Base-by-base conservation (phyloP, 2,113 vertebrate species). In the Thermophis baileyi region DNA sequence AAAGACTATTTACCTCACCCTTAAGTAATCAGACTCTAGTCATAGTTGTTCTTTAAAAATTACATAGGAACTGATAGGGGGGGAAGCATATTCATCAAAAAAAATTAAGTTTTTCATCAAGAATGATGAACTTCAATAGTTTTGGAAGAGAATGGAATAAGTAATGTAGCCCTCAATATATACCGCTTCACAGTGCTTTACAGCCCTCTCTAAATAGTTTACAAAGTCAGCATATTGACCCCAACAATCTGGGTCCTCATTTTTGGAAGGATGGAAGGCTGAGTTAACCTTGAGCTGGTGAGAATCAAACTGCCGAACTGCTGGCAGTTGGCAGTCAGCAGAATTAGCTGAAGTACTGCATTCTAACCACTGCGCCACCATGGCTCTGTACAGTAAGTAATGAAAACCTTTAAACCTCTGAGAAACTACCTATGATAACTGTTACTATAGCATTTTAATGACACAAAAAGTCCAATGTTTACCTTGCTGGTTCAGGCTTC, bases 401-500 rank as follows among this genome's bases (percentile, higher is more conserved):
- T 81, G 16, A 81, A 81, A 81, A 40, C 16, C 20, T 81, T 40
- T 81, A 20, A 81, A 22, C 18, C 18, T 44, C 18, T 44, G 3
- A 81, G 35, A 81, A 81, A 22, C 74, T 81, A 40, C 16, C 74
- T 9, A 44, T 20, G n/a, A 20, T 81, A 81, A 81, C 7, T 22
- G 6, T 74, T 74, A 74, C n/a, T 81, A 81, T 4, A 91, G 0
- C 0, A 10, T 6, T 74, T 74, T 4, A 25, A 60, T 63, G 53
- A 10, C 14, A 40, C 27, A 81, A 25, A 35, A 85, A 57, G 24
- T 40, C 9, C 89, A 44, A 57, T 60, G 81, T 95, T 98, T 96
- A 99, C 99, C 99, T 99, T 97, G 97, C 96, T 57, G 98, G 97
- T 95, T 99, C 99, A n/a, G 99, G 99, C 96, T 99, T 99, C 98